These are phyloP conservation scores for Chrysomela aeneicollis DNA, from an alignment of 2,888 invertebrate species.

Conservation along the genomic window DNA sequence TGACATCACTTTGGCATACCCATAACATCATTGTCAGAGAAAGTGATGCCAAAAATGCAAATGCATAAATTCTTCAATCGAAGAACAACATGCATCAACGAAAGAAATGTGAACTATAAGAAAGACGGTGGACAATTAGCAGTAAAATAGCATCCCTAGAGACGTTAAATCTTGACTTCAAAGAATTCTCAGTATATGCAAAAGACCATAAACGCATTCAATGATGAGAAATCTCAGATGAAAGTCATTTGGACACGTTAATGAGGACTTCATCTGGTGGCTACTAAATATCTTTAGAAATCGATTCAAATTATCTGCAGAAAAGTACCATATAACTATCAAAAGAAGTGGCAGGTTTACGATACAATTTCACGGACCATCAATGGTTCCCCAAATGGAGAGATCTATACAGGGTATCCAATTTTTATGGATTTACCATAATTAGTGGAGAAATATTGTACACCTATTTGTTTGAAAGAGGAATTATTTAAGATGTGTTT, in stretches of 20 bases:
- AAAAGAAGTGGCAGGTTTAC: background rate
- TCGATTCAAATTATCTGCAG: background rate
- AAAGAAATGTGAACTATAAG: too few relatives aligned
- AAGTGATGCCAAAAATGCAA: too few relatives aligned
- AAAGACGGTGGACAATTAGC: background rate
- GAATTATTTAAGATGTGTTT: too few relatives aligned
- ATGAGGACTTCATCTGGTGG: background rate
- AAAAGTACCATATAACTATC: background rate
- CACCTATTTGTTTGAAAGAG: too few relatives aligned
- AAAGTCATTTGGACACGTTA: background rate
- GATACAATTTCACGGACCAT: background rate
- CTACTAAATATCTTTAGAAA: background rate
- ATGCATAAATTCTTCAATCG: too few relatives aligned
- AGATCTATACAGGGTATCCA: too few relatives aligned
- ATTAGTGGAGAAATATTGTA: too few relatives aligned
- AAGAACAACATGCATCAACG: too few relatives aligned
- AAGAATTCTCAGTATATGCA: background rate
- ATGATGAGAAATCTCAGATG: background rate
- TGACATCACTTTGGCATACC: too few relatives aligned
- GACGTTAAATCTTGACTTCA: background rate
- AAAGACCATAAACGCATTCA: background rate
- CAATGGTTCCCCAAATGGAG: background rate
- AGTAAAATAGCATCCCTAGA: background rate
- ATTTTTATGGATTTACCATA: too few relatives aligned
- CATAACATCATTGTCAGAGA: too few relatives aligned